Conservation (phyloP, 2,113 vertebrate species). For the Brevimyrus niger region DNA sequence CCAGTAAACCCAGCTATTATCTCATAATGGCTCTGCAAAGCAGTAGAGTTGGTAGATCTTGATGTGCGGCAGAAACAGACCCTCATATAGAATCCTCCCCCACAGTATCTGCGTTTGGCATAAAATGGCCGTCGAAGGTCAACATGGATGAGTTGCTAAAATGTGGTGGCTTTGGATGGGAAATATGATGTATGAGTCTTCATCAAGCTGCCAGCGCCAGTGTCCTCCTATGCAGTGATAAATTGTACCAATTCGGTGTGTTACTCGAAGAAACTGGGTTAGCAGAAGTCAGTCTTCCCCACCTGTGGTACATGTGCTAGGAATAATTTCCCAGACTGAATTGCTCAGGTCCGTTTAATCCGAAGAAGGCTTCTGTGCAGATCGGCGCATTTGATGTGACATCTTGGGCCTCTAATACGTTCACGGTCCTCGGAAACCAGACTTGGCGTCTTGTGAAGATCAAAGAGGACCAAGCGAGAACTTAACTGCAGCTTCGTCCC, state of each 20-base stretch:
- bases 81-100: neutral
- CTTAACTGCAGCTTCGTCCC: constrained; percentile 18
- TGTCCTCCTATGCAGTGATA: constrained; percentile 53
- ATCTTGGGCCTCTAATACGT: neutral
- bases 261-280: constrained; percentile 46
- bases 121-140: constrained; percentile 26
- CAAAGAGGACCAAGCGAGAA: constrained; percentile 27
- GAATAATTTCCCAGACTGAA: neutral
- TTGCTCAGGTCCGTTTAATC: neutral
- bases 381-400: neutral
- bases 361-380: neutral
- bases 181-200: constrained; percentile 58
- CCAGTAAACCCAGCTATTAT: constrained; percentile 31
- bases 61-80: constrained; percentile 37
- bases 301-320: neutral
- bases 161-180: constrained; percentile 49
- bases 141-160: constrained; percentile 45
- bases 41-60: constrained; percentile 54
- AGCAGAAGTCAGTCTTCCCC: constrained; percentile 48
- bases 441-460: constrained; percentile 42
- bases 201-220: constrained; percentile 40
- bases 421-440: constrained; percentile 20
- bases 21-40: constrained; percentile 36
- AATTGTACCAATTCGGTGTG: constrained; percentile 58
- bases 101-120: neutral